phyloP scores from a whole-genome alignment of 1,140 invertebrate genomes.

The Caenorhabditis inopinata region DNA sequence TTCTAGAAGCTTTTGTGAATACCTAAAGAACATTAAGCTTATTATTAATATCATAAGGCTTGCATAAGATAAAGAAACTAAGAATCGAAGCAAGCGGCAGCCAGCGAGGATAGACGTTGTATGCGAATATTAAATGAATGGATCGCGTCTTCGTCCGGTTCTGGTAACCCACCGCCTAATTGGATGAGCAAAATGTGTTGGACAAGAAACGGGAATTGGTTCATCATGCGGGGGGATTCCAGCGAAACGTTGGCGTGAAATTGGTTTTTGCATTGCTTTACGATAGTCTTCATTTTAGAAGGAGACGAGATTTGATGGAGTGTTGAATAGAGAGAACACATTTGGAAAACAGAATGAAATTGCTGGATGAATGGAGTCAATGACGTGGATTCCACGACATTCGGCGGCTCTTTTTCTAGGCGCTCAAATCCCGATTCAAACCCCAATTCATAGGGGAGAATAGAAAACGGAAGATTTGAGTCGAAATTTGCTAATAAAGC shows the following conservation, averaged over 20 bases:
- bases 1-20: not conserved
- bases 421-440: too few relatives aligned
- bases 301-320: not conserved
- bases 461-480: too few relatives aligned
- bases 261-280: not conserved
- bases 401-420: too few relatives aligned
- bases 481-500: too few relatives aligned
- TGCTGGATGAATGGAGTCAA: not conserved
- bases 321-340: not conserved
- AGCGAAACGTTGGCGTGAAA: not conserved
- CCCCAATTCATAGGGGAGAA: too few relatives aligned
- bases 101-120: not conserved
- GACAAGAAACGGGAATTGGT: not conserved
- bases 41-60: not conserved
- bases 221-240: not conserved
- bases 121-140: not conserved
- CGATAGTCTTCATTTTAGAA: not conserved
- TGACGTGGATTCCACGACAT: too few relatives aligned
- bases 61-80: not conserved
- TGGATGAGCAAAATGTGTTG: conserved; percentile 7
- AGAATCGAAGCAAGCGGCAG: not conserved
- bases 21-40: not conserved
- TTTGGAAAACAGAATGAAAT: not conserved
- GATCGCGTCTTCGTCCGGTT: conserved; percentile 17
- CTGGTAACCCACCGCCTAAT: not conserved